Base-by-base conservation (phyloP, 2,113 vertebrate genomes). In the Zapus hudsonius region DNA sequence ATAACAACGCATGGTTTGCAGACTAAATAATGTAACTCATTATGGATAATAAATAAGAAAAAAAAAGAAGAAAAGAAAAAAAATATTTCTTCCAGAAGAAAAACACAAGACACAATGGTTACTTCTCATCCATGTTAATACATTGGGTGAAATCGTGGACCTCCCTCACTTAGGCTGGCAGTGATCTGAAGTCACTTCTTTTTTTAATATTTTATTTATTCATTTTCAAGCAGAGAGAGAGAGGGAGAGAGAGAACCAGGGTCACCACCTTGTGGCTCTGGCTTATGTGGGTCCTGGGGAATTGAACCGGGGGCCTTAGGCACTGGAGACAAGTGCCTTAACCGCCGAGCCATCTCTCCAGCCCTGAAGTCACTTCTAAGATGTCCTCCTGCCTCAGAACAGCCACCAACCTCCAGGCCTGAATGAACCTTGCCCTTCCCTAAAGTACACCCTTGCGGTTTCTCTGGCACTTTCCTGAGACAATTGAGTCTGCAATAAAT, bases 401-500 rank as follows among this genome's bases (percentile, higher is more conserved):
- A 36, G 47, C 57, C 25, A 59, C 52, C 40, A 66, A 63, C 33
- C 23, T 22, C 64, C 40, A 52, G 27, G 22, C 47, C 70, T 27
- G 25, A 67, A 42, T 9, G 42, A 47, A 72, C 20, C 2, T 42
- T 16, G 47, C 23, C 31, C 40, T 44, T 67, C 61, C 90, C 78
- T 69, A 33, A 38, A 78, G 47, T 2, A 31, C 47, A 84, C 42
- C 13, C 38, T 19, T 61, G 52, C 3, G 31, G 17, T 76, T 85
- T 90, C 70, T 36, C 1, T 10, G 52, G 67, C 64, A 69, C 92
- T 85, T 59, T 10, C 29, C 36, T 82, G 59, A 83, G 19, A 23
- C 67, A 59, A 69, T 2, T 84, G 76, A 92, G 74, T 75, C 90
- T 17, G 42, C 74, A 74, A 87, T 23, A 69, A 81, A 84, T 6